Conservation (phyloP, 2,888 invertebrate species). For the Tipula helvola region DNA sequence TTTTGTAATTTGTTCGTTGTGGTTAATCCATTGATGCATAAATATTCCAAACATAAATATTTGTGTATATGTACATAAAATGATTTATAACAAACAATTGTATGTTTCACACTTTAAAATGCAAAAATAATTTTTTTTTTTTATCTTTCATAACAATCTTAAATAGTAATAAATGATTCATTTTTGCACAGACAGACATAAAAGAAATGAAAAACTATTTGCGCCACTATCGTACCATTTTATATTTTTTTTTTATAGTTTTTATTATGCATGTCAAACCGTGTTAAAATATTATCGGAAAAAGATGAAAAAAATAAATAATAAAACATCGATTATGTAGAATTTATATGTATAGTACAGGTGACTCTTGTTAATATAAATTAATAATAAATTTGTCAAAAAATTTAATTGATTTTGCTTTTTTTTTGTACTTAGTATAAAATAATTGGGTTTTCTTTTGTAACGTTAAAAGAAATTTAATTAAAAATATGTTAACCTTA, state of each 20-base stretch:
- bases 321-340: neutral
- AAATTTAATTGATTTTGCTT: neutral
- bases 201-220: neutral
- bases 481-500: neutral
- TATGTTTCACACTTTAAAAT: neutral
- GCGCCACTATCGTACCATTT: neutral
- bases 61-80: neutral
- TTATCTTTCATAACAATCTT: neutral
- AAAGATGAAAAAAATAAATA: neutral
- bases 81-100: neutral
- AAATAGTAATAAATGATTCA: constrained; percentile 4
- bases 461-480: neutral
- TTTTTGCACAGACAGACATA: neutral
- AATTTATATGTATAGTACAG: neutral
- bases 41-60: neutral
- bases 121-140: neutral
- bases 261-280: neutral
- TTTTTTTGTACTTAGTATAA: neutral
- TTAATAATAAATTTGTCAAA: neutral
- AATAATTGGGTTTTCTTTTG: neutral
- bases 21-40: neutral
- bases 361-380: neutral
- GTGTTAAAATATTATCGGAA: neutral
- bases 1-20: neutral
- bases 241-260: neutral